phyloP scores from a whole-genome alignment of 1,140 invertebrate genomes.

The Cryptotermes secundus region DNA sequence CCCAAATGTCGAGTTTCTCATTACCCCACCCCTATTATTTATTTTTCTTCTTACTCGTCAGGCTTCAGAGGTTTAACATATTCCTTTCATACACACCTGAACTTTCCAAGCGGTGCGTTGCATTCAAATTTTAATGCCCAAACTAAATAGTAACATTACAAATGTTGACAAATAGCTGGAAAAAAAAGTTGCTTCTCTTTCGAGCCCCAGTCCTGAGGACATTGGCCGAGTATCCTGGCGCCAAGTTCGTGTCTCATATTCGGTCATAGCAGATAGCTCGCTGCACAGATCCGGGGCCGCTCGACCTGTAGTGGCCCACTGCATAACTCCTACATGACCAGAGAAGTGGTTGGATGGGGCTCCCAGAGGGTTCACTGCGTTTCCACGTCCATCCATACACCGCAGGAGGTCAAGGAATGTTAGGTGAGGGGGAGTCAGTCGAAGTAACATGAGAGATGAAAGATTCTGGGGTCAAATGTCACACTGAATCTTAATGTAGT shows the following conservation, averaged over 20 bases:
- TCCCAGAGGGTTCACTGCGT: neutral
- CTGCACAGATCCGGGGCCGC: neutral
- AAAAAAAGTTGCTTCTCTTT: no score
- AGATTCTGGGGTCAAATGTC: neutral
- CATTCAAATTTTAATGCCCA: no score
- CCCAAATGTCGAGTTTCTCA: no score
- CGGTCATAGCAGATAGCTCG: neutral
- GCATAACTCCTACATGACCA: neutral
- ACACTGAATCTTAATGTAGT: neutral
- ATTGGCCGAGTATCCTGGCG: neutral
- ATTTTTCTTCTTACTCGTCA: no score
- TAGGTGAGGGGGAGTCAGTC: neutral
- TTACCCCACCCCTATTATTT: no score
- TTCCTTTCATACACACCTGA: no score
- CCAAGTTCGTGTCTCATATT: neutral
- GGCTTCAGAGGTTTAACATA: no score
- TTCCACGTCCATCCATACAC: neutral
- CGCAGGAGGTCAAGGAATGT: neutral
- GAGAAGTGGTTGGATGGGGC: neutral
- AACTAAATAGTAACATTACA: neutral
- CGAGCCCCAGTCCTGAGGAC: neutral
- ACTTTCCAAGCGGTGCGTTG: no score
- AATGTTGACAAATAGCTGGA: neutral
- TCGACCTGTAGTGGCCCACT: neutral
- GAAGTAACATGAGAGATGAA: neutral